phyloP scores from a whole-genome alignment of 2,797 vertebrate genomes.

The Catamblyrhynchus diadema region DNA sequence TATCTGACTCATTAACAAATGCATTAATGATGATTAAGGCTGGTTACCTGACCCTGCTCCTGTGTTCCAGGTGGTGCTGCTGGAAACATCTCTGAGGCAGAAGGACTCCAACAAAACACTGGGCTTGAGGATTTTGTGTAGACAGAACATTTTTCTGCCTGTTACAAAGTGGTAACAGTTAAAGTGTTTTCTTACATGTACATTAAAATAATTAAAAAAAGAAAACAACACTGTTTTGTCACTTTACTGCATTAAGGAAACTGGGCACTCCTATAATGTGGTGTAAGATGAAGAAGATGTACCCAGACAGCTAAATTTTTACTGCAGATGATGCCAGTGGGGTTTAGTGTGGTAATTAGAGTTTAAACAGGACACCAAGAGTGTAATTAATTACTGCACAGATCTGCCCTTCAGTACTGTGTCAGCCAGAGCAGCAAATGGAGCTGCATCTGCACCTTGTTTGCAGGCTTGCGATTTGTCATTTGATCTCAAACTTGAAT shows the following conservation, averaged over 20 bases:
- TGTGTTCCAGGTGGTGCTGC: background rate
- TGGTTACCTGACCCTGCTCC: background rate
- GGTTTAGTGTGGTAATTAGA: background rate
- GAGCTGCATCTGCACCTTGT: background rate
- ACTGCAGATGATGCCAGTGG: background rate
- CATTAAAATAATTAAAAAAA: background rate
- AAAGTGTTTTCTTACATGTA: fast-evolving
- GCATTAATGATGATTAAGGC: fast-evolving
- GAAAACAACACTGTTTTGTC: background rate
- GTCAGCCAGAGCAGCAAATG: background rate
- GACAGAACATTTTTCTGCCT: background rate
- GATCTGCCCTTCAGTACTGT: background rate
- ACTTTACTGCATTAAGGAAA: background rate
- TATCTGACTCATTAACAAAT: background rate
- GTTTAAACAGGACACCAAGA: background rate
- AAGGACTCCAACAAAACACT: background rate
- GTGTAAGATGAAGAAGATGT: background rate
- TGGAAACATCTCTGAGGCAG: background rate
- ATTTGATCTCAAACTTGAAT: background rate
- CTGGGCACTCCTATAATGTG: fast-evolving
- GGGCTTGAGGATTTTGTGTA: background rate
- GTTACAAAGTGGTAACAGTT: background rate
- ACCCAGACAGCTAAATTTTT: background rate
- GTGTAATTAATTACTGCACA: background rate
- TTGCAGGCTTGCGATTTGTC: background rate